A percentile compares a stretch with the other conserved stretches of the same genome.
Conservation (phyloP, 2,113 vertebrate species). For the Burhinus oedicnemus region DNA sequence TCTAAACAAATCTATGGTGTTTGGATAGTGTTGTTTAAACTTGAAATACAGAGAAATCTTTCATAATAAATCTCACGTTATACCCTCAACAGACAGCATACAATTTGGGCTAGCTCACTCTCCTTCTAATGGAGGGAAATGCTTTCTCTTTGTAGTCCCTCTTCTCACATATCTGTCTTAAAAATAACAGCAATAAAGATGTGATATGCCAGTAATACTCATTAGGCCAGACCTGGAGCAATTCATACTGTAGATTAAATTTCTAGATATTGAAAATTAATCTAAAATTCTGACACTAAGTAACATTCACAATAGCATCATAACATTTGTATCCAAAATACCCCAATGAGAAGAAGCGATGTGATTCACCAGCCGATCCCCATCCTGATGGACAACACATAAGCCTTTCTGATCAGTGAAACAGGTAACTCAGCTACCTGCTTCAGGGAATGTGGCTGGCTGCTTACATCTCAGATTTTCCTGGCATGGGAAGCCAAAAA, state of each 20-base stretch:
- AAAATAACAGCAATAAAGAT: conserved; percentile 47
- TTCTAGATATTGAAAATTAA: conserved; percentile 46
- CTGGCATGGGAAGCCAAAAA: neutral
- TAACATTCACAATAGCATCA: conserved; percentile 12
- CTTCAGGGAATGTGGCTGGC: neutral
- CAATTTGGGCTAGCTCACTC: neutral
- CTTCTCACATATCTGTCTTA: conserved; percentile 32
- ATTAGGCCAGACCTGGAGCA: conserved; percentile 28
- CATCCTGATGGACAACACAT: neutral
- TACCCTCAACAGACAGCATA: neutral
- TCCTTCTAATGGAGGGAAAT: neutral
- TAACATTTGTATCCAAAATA: conserved; percentile 29
- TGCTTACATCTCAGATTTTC: neutral
- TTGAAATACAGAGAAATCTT: neutral
- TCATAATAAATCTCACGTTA: neutral
- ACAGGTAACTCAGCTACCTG: neutral
- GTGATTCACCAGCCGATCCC: neutral
- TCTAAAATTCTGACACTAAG: conserved; percentile 54
- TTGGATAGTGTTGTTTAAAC: neutral
- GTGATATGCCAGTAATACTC: conserved; percentile 24
- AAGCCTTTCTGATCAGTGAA: neutral
- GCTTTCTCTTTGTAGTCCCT: neutral
- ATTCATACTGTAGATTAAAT: neutral
- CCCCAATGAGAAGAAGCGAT: neutral
- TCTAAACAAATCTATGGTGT: neutral